phyloP scores from a whole-genome alignment of 2,797 vertebrate species.

The Eulemur mongoz region DNA sequence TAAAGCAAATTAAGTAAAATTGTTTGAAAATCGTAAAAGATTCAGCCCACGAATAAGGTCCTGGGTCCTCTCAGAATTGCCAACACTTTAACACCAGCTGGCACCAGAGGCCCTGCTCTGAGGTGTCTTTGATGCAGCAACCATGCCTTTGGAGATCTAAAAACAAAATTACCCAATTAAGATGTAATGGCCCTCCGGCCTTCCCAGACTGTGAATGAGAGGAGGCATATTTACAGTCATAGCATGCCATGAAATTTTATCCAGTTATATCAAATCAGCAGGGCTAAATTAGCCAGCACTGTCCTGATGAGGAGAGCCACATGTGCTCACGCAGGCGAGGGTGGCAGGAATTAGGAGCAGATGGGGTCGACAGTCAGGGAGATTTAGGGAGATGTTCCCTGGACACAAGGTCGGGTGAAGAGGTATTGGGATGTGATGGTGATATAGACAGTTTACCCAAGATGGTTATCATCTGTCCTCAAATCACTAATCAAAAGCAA shows the following conservation, averaged over 20 bases:
- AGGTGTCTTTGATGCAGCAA: slow-evolving; percentile 45
- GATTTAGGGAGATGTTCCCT: slow-evolving; percentile 36
- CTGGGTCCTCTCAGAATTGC: slow-evolving; percentile 30
- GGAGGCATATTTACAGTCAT: slow-evolving; percentile 79
- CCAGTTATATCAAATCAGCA: slow-evolving; percentile 76
- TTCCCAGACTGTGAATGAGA: slow-evolving; percentile 77
- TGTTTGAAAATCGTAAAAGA: slow-evolving; percentile 58
- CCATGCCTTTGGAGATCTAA: slow-evolving; percentile 70
- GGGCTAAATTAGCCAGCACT: slow-evolving; percentile 74
- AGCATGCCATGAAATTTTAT: slow-evolving; percentile 74
- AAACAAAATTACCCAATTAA: slow-evolving; percentile 83
- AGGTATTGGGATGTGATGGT: not conserved
- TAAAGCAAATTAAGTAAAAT: slow-evolving; percentile 34
- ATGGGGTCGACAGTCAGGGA: slow-evolving; percentile 8
- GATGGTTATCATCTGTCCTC: not conserved
- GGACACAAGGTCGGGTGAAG: too few relatives aligned
- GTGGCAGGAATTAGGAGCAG: slow-evolving; percentile 41
- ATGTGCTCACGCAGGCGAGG: not conserved
- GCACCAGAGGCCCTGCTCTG: not conserved
- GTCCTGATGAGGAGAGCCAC: slow-evolving; percentile 58
- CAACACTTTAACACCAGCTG: slow-evolving; percentile 66
- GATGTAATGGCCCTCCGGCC: slow-evolving; percentile 70
- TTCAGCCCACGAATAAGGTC: not conserved
- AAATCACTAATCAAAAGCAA: slow-evolving; percentile 54
- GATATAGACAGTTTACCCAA: slow-evolving; percentile 25